phyloP scores from a whole-genome alignment of 1,140 invertebrate genomes.

The Papilio dardanus region DNA sequence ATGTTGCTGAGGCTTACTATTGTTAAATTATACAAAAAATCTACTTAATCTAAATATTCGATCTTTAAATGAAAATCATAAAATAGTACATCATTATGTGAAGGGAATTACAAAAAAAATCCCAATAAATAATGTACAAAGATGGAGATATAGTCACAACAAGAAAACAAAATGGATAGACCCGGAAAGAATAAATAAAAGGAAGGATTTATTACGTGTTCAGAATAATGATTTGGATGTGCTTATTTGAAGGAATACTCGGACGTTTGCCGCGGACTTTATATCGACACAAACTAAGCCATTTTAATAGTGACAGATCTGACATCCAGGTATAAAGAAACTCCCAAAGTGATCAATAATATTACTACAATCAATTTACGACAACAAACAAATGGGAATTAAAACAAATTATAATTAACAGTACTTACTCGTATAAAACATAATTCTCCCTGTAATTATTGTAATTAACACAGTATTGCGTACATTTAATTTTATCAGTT shows the following conservation, averaged over 20 bases:
- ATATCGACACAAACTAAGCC: too few species aligned
- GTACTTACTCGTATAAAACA: too few species aligned
- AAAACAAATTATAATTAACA: background rate
- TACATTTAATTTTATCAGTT: background rate
- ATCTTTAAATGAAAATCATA: background rate
- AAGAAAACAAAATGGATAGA: background rate
- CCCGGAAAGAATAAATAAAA: slow-evolving; percentile 13
- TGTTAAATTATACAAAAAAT: too few species aligned
- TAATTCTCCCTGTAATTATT: too few species aligned
- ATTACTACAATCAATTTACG: too few species aligned
- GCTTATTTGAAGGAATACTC: background rate
- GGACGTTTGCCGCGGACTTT: background rate
- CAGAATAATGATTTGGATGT: background rate
- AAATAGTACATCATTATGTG: background rate
- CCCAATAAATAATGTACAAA: background rate
- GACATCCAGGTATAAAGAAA: too few species aligned
- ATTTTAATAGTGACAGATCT: too few species aligned
- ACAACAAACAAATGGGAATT: too few species aligned
- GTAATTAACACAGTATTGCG: slow-evolving; percentile 1
- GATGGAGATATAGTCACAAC: background rate
- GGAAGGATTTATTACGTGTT: slow-evolving; percentile 15
- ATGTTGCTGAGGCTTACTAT: too few species aligned
- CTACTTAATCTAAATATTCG: background rate
- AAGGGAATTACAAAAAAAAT: background rate
- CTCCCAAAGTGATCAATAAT: too few species aligned